Percentiles rank a stretch among this genome's conserved stretches.
Conservation (phyloP, 1,140 invertebrate species). For the Anastrepha ludens region DNA sequence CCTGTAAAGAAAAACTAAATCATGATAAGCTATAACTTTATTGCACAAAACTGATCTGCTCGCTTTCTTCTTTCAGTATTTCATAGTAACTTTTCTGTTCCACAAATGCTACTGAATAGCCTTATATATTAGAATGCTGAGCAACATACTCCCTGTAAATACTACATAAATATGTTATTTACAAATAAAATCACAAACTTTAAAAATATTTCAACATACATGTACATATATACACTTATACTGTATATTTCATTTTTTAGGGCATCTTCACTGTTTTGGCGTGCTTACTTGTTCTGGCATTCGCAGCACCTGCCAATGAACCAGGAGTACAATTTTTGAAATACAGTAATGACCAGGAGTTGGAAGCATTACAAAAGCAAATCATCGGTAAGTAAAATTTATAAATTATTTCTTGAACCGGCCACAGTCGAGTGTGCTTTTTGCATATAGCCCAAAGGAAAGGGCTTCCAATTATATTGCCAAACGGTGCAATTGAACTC, state of each 20-base stretch:
- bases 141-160: neutral
- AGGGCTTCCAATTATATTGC: too few relatives aligned
- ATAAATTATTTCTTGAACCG: too few relatives aligned
- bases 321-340: slow-evolving; percentile 60
- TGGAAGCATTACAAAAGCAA: slow-evolving; percentile 62
- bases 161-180: neutral
- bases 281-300: neutral
- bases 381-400: slow-evolving; percentile 62
- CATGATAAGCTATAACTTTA: too few relatives aligned
- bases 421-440: too few relatives aligned
- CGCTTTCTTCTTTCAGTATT: neutral
- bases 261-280: neutral
- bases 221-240: too few relatives aligned
- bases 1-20: too few relatives aligned
- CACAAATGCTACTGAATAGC: neutral
- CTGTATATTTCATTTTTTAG: neutral
- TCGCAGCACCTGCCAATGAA: slow-evolving; percentile 58
- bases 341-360: slow-evolving; percentile 65
- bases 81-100: neutral
- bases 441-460: too few relatives aligned
- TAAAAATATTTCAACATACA: neutral
- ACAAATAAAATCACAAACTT: too few relatives aligned
- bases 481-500: too few relatives aligned
- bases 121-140: neutral
- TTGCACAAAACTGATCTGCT: too few relatives aligned